Conservation (phyloP, 2,797 vertebrate genomes). For the Aeoliscus strigatus region DNA sequence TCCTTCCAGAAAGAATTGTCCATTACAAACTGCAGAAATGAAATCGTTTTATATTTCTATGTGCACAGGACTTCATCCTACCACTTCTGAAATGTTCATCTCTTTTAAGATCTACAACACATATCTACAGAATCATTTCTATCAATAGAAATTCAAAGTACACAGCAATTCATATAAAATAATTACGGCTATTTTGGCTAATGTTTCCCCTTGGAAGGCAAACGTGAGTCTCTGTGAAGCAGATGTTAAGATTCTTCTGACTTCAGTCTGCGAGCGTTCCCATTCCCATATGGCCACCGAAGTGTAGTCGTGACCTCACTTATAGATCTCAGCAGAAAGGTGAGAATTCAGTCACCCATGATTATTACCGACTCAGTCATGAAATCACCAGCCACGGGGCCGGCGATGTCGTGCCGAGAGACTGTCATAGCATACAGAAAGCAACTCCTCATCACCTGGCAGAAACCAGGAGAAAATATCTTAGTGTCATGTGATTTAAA, state of each 20-base stretch:
- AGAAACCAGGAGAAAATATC: constrained; percentile 6
- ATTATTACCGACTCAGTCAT: constrained; percentile 76
- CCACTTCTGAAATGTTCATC: too few relatives aligned
- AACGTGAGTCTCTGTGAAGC: constrained; percentile 32
- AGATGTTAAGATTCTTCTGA: constrained; percentile 36
- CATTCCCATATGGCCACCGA: constrained; percentile 54
- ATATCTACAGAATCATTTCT: too few relatives aligned
- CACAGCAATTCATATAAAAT: too few relatives aligned
- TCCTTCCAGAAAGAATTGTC: too few relatives aligned
- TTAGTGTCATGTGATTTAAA: too few relatives aligned
- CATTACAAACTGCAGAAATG: too few relatives aligned
- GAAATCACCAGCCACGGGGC: constrained; percentile 64
- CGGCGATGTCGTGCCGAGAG: constrained; percentile 35
- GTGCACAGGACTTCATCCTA: too few relatives aligned
- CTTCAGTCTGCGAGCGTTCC: constrained; percentile 53
- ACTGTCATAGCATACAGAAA: constrained; percentile 13
- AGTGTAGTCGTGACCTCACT: constrained; percentile 29
- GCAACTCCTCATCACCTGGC: constrained; percentile 7
- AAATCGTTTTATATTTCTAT: too few relatives aligned
- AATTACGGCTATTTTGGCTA: too few relatives aligned
- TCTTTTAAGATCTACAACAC: too few relatives aligned
- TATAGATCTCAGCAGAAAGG: constrained; percentile 64
- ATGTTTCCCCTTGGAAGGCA: too few relatives aligned
- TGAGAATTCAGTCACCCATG: constrained; percentile 74
- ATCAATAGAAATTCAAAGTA: too few relatives aligned